These are phyloP conservation scores for Empidonax alnorum DNA, from an alignment of 2,113 vertebrate species.

Conservation along the genomic window DNA sequence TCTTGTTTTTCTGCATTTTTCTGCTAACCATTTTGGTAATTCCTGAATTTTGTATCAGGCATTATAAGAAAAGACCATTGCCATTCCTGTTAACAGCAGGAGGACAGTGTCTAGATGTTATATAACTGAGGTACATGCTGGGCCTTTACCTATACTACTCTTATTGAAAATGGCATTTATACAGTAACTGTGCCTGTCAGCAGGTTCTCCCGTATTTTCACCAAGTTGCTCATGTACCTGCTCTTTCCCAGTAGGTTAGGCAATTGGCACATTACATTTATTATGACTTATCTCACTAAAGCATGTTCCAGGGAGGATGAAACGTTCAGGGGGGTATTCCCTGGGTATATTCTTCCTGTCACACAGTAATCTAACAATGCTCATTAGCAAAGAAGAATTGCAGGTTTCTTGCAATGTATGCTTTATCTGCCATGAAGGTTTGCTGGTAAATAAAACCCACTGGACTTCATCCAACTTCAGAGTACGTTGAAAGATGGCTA, in stretches of 20 bases:
- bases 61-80: constrained; percentile 46
- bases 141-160: not conserved
- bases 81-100: not conserved
- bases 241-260: not conserved
- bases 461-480: not conserved
- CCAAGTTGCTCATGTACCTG: not conserved
- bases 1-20: constrained; percentile 19
- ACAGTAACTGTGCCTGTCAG: not conserved
- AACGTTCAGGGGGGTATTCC: not conserved
- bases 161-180: not conserved
- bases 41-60: constrained; percentile 39
- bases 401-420: not conserved
- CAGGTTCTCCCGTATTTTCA: not conserved
- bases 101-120: not conserved
- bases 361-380: not conserved
- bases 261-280: not conserved
- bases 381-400: constrained; percentile 34
- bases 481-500: not conserved
- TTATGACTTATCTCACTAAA: constrained; percentile 27
- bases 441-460: constrained; percentile 15
- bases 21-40: constrained; percentile 18
- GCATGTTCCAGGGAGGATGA: constrained; percentile 2
- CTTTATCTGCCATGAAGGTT: not conserved
- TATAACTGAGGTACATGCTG: not conserved
- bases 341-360: not conserved